Conservation (phyloP, 2,888 invertebrate species). For the Agrilus biguttatus region DNA sequence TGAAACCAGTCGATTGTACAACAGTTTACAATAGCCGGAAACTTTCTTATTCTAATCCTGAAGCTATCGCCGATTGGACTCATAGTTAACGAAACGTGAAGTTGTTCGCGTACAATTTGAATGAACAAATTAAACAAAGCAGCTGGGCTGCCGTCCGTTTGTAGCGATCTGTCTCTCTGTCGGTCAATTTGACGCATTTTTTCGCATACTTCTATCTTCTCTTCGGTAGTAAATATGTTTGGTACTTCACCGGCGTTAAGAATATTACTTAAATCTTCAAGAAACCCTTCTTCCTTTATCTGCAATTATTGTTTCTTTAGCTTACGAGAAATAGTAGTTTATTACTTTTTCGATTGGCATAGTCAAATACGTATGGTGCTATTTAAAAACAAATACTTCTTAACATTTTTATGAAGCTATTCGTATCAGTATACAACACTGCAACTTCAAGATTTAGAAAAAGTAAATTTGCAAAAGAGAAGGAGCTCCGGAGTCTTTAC, state of each 20-base stretch:
- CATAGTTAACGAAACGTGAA: constrained; percentile 82
- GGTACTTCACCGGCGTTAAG: constrained; percentile 90
- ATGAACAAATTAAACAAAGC: constrained; percentile 87
- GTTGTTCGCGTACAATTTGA: constrained; percentile 72
- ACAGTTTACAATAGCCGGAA: constrained; percentile 86
- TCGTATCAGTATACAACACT: no score
- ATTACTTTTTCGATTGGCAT: no score
- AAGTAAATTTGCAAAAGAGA: no score
- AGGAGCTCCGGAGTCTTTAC: no score
- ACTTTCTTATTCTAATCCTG: constrained; percentile 70
- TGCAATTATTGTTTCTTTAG: constrained; percentile 21
- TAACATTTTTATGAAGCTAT: no score
- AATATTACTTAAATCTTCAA: constrained; percentile 87
- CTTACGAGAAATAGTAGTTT: no score
- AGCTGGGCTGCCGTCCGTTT: constrained; percentile 85
- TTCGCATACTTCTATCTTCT: constrained; percentile 80
- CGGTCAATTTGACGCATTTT: constrained; percentile 86
- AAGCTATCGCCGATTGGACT: constrained; percentile 81
- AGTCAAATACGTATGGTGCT: no score
- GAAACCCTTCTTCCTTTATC: constrained; percentile 85
- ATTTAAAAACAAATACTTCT: no score
- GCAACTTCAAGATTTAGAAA: no score
- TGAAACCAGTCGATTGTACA: constrained; percentile 96
- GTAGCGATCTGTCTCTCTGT: constrained; percentile 69
- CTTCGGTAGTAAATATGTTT: constrained; percentile 72